Evolutionary conservation across 2,113 vertebrate species (phyloP).

Genomic region (Melanocharis versteri): DNA sequence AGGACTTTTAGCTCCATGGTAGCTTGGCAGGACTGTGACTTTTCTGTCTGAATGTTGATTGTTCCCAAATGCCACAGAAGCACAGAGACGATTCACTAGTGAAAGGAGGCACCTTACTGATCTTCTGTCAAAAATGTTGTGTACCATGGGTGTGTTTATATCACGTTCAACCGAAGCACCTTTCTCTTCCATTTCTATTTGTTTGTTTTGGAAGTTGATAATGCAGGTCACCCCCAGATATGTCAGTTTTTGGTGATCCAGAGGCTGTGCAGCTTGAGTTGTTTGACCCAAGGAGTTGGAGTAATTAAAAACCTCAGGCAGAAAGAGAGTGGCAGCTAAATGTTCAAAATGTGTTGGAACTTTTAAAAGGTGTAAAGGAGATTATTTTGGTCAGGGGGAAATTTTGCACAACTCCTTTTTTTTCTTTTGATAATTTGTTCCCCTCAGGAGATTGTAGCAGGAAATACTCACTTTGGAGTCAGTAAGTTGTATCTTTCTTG

Average conservation of each 20-base stretch:
- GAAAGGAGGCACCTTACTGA: constrained; percentile 4
- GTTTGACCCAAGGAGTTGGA: neutral
- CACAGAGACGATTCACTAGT: neutral
- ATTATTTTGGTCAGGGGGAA: neutral
- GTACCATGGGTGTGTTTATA: neutral
- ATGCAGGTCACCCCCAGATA: neutral
- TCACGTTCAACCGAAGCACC: neutral
- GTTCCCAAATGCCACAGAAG: constrained; percentile 8
- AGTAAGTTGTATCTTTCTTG: neutral
- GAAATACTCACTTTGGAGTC: neutral
- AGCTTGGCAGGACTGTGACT: neutral
- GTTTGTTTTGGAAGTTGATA: neutral
- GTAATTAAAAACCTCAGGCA: neutral
- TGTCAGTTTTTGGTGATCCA: neutral
- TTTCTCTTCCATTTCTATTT: neutral
- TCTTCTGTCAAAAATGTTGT: neutral
- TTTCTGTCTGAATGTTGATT: neutral
- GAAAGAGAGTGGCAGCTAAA: neutral
- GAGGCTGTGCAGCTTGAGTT: neutral
- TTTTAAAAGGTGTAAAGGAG: neutral
- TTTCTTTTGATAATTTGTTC: neutral
- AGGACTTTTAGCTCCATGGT: neutral
- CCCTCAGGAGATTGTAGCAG: neutral
- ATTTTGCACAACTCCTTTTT: neutral
- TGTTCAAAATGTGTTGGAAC: neutral